Base-by-base conservation (phyloP, 2,113 vertebrate species). In the Brachypteracias leptosomus region DNA sequence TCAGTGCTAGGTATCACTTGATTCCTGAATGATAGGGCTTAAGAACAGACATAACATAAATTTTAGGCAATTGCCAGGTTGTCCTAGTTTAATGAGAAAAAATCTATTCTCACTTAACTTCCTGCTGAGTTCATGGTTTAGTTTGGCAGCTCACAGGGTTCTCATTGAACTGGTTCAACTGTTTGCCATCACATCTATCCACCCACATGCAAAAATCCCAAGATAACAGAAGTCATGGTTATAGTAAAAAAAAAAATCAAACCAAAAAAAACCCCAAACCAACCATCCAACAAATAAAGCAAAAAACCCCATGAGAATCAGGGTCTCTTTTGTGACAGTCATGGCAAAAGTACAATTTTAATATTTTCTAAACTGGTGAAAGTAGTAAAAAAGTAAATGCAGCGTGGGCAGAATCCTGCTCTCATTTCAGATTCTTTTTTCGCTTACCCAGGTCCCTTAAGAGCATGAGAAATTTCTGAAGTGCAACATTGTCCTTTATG, bases 121-220 rank as follows among this genome's bases (percentile, higher is more conserved):
- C 46, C 86, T 90, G 63, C 59, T 61, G 83, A 83, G 40, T 62
- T 92, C 18, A 25, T 91, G 65, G 84, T 90, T 97, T 93, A 79
- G 46, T 93, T 96, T 94, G 80, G 93, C 90, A 94, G 15, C 1
- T 88, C 42, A 58, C 31, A 75, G 65, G 11, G 29, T 92, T 94
- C 80, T 94, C 54, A 49, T 22, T 93, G 51, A 92, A 77, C 76
- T 72, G 9, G 3, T 91, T 93, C 61, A 76, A 6, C 46, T 95
- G 35, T 36, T 92, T 93, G 59, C 49, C 22, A 26, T 83, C 83
- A 86, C 36, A 74, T 85, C 47, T 61, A 52, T 54, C 38, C 67
- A 49, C 36, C 77, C 84, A 68, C 63, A 13, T 35, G 13, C 36
- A 77, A 91, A 96, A 94, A 73, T 93, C 71, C 67, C 63, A 89